phyloP scores from a whole-genome alignment of 2,113 vertebrate species.

The Pogonocichla stellata region DNA sequence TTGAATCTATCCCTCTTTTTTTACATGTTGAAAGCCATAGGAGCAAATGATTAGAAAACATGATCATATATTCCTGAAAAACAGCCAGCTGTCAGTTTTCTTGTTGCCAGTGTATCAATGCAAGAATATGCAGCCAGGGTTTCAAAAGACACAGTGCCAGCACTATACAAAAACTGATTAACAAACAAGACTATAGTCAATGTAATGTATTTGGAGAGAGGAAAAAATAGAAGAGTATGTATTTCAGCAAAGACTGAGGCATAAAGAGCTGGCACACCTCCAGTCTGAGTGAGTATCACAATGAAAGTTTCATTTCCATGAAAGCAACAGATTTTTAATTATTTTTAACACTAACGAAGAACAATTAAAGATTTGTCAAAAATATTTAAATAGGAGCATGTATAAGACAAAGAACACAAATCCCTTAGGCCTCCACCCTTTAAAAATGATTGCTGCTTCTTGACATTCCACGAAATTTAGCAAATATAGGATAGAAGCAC shows the following conservation, averaged over 20 bases:
- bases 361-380: not conserved
- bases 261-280: not conserved
- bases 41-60: slow-evolving; percentile 51
- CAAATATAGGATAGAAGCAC: not conserved
- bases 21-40: slow-evolving; percentile 2
- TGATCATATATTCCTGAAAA: slow-evolving; percentile 40
- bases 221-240: not conserved
- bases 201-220: not conserved
- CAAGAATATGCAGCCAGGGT: slow-evolving; percentile 26
- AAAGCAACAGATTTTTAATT: not conserved
- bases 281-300: not conserved
- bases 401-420: not conserved
- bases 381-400: not conserved
- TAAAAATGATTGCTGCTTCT: not conserved
- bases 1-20: not conserved
- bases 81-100: slow-evolving; percentile 43
- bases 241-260: slow-evolving; percentile 20
- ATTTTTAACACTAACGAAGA: not conserved
- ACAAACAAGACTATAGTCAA: slow-evolving; percentile 21
- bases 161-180: slow-evolving; percentile 42
- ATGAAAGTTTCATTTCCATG: not conserved
- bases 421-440: not conserved
- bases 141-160: not conserved
- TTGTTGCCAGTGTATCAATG: not conserved
- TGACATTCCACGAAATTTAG: not conserved